These are phyloP conservation scores for Vimba vimba DNA, from an alignment of 2,113 vertebrate genomes.

Conservation along the genomic window DNA sequence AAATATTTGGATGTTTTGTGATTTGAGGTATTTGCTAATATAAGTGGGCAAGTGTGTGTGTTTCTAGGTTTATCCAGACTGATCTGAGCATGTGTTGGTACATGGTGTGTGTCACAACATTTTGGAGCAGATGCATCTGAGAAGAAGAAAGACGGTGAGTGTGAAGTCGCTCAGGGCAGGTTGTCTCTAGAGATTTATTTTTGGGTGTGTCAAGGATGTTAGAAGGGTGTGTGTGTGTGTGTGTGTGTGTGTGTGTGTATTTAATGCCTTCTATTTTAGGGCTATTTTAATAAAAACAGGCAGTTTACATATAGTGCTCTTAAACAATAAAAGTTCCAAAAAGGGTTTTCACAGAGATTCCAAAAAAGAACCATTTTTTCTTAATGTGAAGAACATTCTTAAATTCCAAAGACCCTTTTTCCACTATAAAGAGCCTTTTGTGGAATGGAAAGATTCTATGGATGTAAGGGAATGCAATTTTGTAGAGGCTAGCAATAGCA, in stretches of 20 bases:
- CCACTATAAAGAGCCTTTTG: too few species aligned
- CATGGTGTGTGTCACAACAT: constrained; percentile 43
- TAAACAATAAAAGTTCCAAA: too few species aligned
- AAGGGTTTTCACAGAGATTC: too few species aligned
- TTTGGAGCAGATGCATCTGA: constrained; percentile 31
- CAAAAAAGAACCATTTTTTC: too few species aligned
- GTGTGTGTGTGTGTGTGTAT: neutral
- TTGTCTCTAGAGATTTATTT: constrained; percentile 44
- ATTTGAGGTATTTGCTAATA: neutral
- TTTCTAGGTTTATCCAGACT: neutral
- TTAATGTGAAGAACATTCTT: too few species aligned
- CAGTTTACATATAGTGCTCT: too few species aligned
- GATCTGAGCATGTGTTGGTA: constrained; percentile 26
- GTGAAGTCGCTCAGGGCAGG: constrained; percentile 14
- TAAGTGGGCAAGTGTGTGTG: constrained; percentile 13
- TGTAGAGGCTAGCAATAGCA: too few species aligned
- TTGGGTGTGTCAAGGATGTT: neutral
- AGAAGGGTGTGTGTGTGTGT: constrained; percentile 27
- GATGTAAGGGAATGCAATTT: too few species aligned
- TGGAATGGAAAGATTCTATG: too few species aligned
- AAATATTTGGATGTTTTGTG: constrained; percentile 8
- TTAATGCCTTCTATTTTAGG: neutral
- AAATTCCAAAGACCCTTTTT: too few species aligned
- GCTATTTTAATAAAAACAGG: too few species aligned
- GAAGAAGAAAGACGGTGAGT: constrained; percentile 18